Evolutionary conservation across 53 echinoderm and acorn worm genomes (phyloP).

Genomic region (Henricia sp.): DNA sequence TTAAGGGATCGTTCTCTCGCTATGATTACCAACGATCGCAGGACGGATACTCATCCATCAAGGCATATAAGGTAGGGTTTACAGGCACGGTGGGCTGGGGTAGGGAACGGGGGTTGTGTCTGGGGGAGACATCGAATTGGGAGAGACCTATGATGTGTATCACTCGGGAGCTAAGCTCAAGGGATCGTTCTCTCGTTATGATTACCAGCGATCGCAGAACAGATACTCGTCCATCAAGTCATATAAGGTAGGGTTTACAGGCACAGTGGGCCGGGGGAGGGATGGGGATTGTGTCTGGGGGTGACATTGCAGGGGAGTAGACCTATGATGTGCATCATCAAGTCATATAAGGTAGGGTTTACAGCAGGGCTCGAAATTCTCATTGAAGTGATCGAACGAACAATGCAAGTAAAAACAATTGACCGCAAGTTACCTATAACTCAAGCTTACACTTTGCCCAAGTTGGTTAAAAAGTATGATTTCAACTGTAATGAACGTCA

Average conservation of each 20-base stretch:
- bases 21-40: slow-evolving; percentile 96
- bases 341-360: slow-evolving; percentile 1
- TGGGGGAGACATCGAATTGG: slow-evolving; percentile 99
- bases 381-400: too few relatives aligned
- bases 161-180: slow-evolving; percentile 91
- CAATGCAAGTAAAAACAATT: too few relatives aligned
- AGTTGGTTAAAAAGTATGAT: too few relatives aligned
- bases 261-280: too few relatives aligned
- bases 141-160: slow-evolving; percentile 87
- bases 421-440: too few relatives aligned
- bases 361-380: too few relatives aligned
- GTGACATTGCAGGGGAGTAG: too few relatives aligned
- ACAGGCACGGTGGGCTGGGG: background rate
- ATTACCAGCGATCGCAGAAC: slow-evolving; percentile 93
- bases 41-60: slow-evolving; percentile 92
- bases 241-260: slow-evolving; percentile 4
- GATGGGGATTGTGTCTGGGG: too few relatives aligned
- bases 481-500: too few relatives aligned
- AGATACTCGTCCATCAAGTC: slow-evolving; percentile 81
- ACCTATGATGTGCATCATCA: too few relatives aligned
- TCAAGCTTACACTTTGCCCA: too few relatives aligned
- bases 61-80: slow-evolving; percentile 94
- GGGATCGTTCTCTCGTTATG: slow-evolving; percentile 96
- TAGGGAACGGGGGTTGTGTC: background rate
- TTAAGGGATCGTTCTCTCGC: slow-evolving; percentile 95